A percentile compares a stretch with the other conserved stretches of the same genome.
phyloP scores from a whole-genome alignment of 2,113 vertebrate species.

The Rhynchomys soricoides region DNA sequence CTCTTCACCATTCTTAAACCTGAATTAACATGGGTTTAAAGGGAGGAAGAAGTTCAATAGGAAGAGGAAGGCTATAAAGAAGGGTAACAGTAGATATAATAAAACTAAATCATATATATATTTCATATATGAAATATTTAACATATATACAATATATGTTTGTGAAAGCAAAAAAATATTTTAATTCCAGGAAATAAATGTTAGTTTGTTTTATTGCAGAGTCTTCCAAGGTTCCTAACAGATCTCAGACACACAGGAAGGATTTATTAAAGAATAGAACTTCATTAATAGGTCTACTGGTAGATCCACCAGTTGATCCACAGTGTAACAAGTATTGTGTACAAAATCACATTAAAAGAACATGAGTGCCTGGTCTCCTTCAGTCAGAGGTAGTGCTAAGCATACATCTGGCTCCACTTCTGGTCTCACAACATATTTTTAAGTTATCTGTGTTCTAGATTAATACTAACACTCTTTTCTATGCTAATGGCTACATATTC shows the following conservation, averaged over 20 bases:
- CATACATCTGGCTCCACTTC: not conserved
- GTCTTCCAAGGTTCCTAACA: not conserved
- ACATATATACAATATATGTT: not conserved
- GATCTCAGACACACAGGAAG: not conserved
- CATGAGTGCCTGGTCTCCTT: not conserved
- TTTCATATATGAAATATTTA: too few species aligned
- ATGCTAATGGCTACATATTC: not conserved
- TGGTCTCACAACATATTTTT: not conserved
- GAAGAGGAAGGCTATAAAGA: not conserved
- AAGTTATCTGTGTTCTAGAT: not conserved
- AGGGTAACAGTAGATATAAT: not conserved
- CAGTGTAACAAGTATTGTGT: not conserved
- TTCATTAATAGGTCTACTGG: not conserved
- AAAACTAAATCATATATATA: not conserved
- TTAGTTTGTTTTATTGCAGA: not conserved
- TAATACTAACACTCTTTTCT: not conserved
- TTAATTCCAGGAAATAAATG: not conserved
- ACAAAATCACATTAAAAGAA: not conserved
- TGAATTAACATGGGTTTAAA: slow-evolving; percentile 72
- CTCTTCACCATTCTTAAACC: slow-evolving; percentile 98
- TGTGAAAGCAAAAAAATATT: not conserved
- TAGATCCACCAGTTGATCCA: not conserved
- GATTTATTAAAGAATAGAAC: not conserved
- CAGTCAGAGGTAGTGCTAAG: not conserved
- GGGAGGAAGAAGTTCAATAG: not conserved